Conservation (phyloP, 2,113 vertebrate genomes). For the Xyrauchen texanus region DNA sequence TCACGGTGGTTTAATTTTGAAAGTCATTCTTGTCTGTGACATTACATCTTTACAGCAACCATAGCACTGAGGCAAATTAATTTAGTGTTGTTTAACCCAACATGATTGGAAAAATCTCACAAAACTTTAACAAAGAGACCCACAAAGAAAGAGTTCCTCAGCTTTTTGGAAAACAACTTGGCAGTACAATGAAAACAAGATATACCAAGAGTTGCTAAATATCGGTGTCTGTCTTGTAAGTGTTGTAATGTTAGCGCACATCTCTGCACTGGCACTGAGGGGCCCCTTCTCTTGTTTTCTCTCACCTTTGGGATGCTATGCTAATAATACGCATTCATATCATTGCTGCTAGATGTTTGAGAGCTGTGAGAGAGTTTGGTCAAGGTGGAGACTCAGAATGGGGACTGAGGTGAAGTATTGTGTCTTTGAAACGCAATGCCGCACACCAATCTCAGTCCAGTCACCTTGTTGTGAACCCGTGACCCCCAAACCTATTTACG, state of each 20-base stretch:
- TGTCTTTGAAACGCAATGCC: conserved; percentile 66
- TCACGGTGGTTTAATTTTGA: background rate
- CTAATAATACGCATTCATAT: conserved; percentile 63
- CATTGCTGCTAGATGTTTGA: conserved; percentile 33
- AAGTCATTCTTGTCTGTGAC: background rate
- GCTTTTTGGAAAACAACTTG: too few species aligned
- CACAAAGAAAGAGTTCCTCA: background rate
- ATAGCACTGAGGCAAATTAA: background rate
- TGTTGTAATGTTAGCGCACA: conserved; percentile 62
- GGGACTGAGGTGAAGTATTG: conserved; percentile 10
- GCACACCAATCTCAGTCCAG: conserved; percentile 65
- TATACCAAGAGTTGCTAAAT: background rate
- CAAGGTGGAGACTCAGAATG: conserved; percentile 52
- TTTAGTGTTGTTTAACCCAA: background rate
- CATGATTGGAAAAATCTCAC: background rate
- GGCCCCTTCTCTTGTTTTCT: conserved; percentile 62
- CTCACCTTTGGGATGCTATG: conserved; percentile 69
- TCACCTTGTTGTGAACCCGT: conserved; percentile 75
- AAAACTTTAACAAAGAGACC: background rate
- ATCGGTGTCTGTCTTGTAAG: conserved; percentile 44
- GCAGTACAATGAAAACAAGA: background rate
- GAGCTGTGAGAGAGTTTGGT: conserved; percentile 59
- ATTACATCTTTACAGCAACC: background rate
- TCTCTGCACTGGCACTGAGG: conserved; percentile 26
- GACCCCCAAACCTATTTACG: conserved; percentile 75